These are phyloP conservation scores for Zosterops lateralis DNA, from an alignment of 2,113 vertebrate species.

Conservation along the genomic window DNA sequence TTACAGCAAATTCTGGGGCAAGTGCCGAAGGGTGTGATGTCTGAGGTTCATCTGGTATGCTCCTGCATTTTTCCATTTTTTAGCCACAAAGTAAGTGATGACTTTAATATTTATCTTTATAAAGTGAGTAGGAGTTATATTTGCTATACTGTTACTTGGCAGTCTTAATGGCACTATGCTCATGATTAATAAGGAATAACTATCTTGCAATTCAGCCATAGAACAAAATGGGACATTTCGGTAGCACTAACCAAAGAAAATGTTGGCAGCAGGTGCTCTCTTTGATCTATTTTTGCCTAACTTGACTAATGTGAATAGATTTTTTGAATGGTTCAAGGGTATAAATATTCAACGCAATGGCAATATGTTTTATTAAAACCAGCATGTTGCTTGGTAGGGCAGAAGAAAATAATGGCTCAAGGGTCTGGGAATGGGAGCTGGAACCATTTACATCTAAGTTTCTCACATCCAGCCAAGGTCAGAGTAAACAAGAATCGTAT, in stretches of 20 bases:
- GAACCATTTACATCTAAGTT: neutral
- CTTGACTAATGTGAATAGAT: conserved; percentile 22
- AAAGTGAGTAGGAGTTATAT: conserved; percentile 33
- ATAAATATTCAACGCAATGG: conserved; percentile 46
- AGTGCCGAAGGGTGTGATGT: neutral
- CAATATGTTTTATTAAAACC: conserved; percentile 50
- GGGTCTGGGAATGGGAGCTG: conserved; percentile 15
- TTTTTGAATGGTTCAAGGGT: conserved; percentile 27
- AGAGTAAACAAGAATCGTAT: conserved; percentile 24
- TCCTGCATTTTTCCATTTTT: conserved; percentile 10
- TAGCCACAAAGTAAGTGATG: conserved; percentile 35
- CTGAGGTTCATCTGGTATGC: conserved; percentile 23
- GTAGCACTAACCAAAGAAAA: conserved; percentile 55
- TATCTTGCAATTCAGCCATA: conserved; percentile 1
- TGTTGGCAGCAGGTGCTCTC: conserved; percentile 3
- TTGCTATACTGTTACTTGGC: conserved; percentile 34
- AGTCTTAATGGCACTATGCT: neutral
- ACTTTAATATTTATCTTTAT: conserved; percentile 48
- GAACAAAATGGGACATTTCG: conserved; percentile 33
- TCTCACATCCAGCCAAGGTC: conserved; percentile 26
- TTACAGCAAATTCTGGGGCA: neutral
- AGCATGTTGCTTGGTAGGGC: neutral
- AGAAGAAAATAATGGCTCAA: conserved; percentile 33
- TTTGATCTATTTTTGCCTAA: conserved; percentile 51
- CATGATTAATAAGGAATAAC: neutral